phyloP scores from a whole-genome alignment of 2,888 invertebrate species.

The Leucophenga montana region DNA sequence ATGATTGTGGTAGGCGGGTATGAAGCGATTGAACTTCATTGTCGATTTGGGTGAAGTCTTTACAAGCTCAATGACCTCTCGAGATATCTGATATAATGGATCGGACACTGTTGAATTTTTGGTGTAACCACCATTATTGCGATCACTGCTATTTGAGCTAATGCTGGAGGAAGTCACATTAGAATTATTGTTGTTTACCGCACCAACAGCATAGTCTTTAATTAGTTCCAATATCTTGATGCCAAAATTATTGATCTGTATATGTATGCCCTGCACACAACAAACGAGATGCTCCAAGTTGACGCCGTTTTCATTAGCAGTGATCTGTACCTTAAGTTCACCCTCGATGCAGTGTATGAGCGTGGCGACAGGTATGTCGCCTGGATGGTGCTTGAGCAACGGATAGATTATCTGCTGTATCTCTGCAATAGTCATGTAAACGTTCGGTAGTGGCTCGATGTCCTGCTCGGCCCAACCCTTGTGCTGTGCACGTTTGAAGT shows the following conservation, averaged over 20 bases:
- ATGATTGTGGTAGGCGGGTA: constrained; percentile 96
- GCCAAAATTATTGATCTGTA: constrained; percentile 72
- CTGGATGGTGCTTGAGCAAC: constrained; percentile 68
- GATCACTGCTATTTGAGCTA: constrained; percentile 9
- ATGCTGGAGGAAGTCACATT: not conserved
- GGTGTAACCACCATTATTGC: constrained; percentile 51
- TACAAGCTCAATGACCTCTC: constrained; percentile 89
- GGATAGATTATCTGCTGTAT: constrained; percentile 71
- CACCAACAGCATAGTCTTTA: constrained; percentile 47
- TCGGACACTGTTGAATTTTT: constrained; percentile 64
- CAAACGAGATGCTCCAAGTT: constrained; percentile 92
- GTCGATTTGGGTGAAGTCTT: constrained; percentile 87
- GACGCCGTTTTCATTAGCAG: constrained; percentile 79
- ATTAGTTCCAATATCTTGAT: constrained; percentile 71
- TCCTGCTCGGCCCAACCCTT: constrained; percentile 87
- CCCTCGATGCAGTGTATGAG: constrained; percentile 71
- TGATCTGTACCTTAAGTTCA: constrained; percentile 65
- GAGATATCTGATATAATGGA: constrained; percentile 81
- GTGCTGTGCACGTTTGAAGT: constrained; percentile 76
- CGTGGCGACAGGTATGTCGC: constrained; percentile 72
- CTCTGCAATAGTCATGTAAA: constrained; percentile 72
- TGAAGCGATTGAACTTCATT: constrained; percentile 88
- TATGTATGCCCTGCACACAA: constrained; percentile 82
- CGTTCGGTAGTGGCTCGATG: constrained; percentile 78
- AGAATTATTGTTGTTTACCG: not conserved